A percentile compares a stretch with the other conserved stretches of the same genome.
Conservation (phyloP, 92 coral and sea anemone species). For the Porites evermanni region DNA sequence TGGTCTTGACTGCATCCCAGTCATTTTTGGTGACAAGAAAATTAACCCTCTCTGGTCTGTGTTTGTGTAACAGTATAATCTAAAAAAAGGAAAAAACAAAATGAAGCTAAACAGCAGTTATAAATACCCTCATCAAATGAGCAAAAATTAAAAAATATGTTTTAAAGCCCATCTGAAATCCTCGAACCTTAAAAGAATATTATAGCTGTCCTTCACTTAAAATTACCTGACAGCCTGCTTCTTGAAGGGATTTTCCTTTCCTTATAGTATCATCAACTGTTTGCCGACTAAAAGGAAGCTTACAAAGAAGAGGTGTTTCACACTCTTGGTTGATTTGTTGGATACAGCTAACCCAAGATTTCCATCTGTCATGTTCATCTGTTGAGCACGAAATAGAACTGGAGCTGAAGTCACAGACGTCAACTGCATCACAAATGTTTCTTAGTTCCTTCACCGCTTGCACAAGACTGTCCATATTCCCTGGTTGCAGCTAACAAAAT, state of each 20-base stretch:
- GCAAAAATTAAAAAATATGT: too few species aligned
- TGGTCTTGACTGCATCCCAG: conserved; percentile 59
- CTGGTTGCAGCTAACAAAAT: conserved; percentile 25
- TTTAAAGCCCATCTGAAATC: too few species aligned
- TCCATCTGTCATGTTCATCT: conserved; percentile 17
- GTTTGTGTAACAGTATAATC: conserved; percentile 60
- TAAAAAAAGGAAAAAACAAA: background rate
- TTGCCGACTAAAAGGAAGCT: conserved; percentile 47
- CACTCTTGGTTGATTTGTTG: conserved; percentile 28
- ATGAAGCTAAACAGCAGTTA: background rate
- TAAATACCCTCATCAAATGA: too few species aligned
- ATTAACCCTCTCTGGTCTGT: conserved; percentile 13
- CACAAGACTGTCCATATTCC: conserved; percentile 24
- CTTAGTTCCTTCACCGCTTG: conserved; percentile 23
- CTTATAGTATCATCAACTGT: conserved; percentile 33
- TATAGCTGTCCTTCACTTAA: too few species aligned
- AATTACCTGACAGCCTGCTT: conserved; percentile 66
- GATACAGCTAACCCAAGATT: conserved; percentile 27
- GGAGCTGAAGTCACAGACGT: background rate
- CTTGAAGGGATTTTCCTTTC: conserved; percentile 43
- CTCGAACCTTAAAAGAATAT: too few species aligned
- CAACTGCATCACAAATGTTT: conserved; percentile 45
- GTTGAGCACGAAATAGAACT: background rate
- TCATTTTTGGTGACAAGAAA: conserved; percentile 31
- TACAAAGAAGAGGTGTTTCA: conserved; percentile 50